A percentile compares a stretch with the other conserved stretches of the same genome.
Evolutionary conservation across 1,140 invertebrate species (phyloP).

Genomic region (Drosophila neocordata): DNA sequence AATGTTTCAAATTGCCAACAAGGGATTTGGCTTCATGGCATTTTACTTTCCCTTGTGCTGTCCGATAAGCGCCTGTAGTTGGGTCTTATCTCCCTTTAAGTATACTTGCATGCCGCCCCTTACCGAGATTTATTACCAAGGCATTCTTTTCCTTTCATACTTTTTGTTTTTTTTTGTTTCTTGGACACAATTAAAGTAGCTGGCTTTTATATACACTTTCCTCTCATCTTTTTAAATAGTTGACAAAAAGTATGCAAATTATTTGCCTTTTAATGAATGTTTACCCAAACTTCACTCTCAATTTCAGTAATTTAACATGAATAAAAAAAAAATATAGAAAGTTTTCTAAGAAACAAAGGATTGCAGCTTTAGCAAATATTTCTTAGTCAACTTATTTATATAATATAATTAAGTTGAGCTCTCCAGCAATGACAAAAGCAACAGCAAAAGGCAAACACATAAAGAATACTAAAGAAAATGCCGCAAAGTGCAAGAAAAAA

Average conservation of each 20-base stretch:
- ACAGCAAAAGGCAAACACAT: slow-evolving; percentile 37
- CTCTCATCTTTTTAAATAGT: slow-evolving; percentile 35
- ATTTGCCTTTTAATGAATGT: slow-evolving; percentile 68
- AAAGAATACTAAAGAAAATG: slow-evolving; percentile 36
- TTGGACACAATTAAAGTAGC: slow-evolving; percentile 59
- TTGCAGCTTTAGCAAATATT: slow-evolving; percentile 1
- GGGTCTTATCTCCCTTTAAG: slow-evolving; percentile 64
- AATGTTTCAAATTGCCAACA: slow-evolving; percentile 79
- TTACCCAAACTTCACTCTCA: slow-evolving; percentile 45
- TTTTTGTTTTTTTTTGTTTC: slow-evolving; percentile 30
- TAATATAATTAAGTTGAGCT: slow-evolving; percentile 65
- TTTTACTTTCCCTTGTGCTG: slow-evolving; percentile 45
- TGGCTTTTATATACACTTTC: slow-evolving; percentile 25
- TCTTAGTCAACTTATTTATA: slow-evolving; percentile 41
- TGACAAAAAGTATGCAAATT: slow-evolving; percentile 66
- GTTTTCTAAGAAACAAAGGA: slow-evolving; percentile 28
- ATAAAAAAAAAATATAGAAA: slow-evolving; percentile 47
- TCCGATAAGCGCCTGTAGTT: slow-evolving; percentile 74
- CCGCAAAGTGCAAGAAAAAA: slow-evolving; percentile 48
- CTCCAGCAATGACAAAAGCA: slow-evolving; percentile 50
- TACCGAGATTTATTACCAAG: slow-evolving; percentile 45
- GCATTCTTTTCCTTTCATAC: not conserved
- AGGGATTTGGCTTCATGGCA: slow-evolving; percentile 72
- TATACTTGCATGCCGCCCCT: slow-evolving; percentile 56
- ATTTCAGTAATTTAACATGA: slow-evolving; percentile 55